Conservation (phyloP, 2,888 invertebrate genomes). For the Cosmia pyralina region DNA sequence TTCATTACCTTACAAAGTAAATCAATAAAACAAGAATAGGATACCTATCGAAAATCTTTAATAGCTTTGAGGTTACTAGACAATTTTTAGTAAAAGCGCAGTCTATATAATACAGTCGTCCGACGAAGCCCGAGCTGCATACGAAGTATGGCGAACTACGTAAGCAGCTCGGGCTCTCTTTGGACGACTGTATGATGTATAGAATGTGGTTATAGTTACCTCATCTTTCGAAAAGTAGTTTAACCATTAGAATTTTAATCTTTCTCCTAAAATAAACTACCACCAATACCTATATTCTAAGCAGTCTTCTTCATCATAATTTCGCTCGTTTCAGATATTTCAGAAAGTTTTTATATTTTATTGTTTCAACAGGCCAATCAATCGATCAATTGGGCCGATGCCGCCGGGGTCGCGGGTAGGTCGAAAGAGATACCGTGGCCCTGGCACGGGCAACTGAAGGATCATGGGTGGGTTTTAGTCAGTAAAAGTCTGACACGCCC, state of each 20-base stretch:
- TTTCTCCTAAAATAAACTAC: background rate
- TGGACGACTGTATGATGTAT: too few species aligned
- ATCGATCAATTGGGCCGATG: too few species aligned
- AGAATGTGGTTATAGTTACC: too few species aligned
- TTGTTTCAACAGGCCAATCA: constrained; percentile 4
- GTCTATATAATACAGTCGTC: too few species aligned
- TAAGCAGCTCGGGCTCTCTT: too few species aligned
- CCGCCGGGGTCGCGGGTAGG: too few species aligned
- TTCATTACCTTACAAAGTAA: constrained; percentile 25
- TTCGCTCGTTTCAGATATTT: constrained; percentile 10
- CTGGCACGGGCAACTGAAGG: too few species aligned
- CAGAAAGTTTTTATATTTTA: background rate
- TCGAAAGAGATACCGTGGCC: too few species aligned
- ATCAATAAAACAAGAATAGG: constrained; percentile 24
- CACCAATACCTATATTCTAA: background rate
- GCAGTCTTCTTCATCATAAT: background rate
- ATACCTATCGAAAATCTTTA: background rate
- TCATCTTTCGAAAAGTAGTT: constrained; percentile 9
- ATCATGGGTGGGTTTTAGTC: too few species aligned
- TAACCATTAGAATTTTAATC: constrained; percentile 5
- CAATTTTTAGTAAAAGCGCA: background rate
- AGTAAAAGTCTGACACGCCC: too few species aligned
- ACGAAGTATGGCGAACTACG: too few species aligned
- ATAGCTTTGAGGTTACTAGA: background rate
- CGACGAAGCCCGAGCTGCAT: too few species aligned